A percentile compares a stretch with the other conserved stretches of the same genome.
Conservation (phyloP, 2,888 invertebrate genomes). For the Cybosia mesomella region DNA sequence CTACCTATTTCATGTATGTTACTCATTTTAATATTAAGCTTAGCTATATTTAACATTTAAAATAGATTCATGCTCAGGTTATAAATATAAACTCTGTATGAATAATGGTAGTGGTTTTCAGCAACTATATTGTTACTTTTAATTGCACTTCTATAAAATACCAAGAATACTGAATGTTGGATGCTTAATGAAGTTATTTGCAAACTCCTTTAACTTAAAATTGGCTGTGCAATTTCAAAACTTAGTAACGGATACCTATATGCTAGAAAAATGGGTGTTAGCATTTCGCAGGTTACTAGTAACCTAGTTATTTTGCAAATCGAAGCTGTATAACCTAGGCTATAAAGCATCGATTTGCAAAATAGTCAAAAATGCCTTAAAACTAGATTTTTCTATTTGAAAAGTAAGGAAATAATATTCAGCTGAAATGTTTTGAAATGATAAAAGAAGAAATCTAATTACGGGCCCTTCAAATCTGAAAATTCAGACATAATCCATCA, state of each 20-base stretch:
- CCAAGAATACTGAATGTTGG: not conserved
- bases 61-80: not conserved
- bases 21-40: conserved; percentile 4
- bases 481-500: no score
- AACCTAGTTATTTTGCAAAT: no score
- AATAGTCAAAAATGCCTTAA: not conserved
- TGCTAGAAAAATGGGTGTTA: not conserved
- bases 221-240: not conserved
- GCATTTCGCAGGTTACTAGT: not conserved
- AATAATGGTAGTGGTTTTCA: not conserved
- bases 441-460: no score
- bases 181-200: no score
- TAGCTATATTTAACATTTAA: not conserved
- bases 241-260: not conserved
- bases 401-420: no score
- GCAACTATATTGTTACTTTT: not conserved
- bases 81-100: not conserved
- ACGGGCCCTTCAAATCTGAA: no score
- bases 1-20: not conserved
- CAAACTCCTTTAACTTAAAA: not conserved
- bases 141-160: not conserved
- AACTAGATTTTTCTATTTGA: no score
- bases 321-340: no score
- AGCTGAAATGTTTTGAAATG: no score
- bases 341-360: no score